These are phyloP conservation scores for Nibea albiflora DNA, from an alignment of 2,113 vertebrate genomes.

Conservation along the genomic window DNA sequence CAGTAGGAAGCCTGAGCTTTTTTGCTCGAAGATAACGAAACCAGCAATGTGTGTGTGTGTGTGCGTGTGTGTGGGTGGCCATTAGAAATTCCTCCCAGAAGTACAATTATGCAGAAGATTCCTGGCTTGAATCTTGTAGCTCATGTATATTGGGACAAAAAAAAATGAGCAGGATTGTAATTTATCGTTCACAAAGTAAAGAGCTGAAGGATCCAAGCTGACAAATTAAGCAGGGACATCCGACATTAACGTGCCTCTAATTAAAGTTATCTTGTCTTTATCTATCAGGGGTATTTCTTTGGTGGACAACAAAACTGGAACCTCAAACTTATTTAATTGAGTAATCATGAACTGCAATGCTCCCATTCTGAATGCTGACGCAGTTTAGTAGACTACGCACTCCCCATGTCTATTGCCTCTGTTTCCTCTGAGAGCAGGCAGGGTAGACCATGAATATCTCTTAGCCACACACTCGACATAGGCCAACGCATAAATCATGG, in stretches of 20 bases:
- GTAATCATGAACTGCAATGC: conserved; percentile 38
- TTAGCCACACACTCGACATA: conserved; percentile 74
- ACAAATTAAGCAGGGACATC: not conserved
- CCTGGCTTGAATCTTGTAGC: conserved; percentile 11
- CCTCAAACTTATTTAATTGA: conserved; percentile 59
- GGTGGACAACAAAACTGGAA: conserved; percentile 24
- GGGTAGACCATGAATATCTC: conserved; percentile 75
- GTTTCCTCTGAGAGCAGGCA: conserved; percentile 66
- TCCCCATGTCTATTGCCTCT: conserved; percentile 49
- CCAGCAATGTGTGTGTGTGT: conserved; percentile 15
- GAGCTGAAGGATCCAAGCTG: not conserved
- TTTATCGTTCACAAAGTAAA: conserved; percentile 25
- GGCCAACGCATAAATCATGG: conserved; percentile 79
- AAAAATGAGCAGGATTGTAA: not conserved
- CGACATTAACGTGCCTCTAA: conserved; percentile 15
- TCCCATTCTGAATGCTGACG: conserved; percentile 42
- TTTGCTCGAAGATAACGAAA: conserved; percentile 47
- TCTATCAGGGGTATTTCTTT: conserved; percentile 16
- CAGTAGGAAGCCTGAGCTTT: conserved; percentile 27
- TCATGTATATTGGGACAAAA: conserved; percentile 1
- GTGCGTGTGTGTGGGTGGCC: conserved; percentile 12
- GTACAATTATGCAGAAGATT: conserved; percentile 57
- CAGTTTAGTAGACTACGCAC: conserved; percentile 43
- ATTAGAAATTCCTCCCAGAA: conserved; percentile 57
- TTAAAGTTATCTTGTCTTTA: conserved; percentile 27